Evolutionary conservation across 92 coral and sea anemone species (phyloP).

Genomic region (Pocillopora grandis): DNA sequence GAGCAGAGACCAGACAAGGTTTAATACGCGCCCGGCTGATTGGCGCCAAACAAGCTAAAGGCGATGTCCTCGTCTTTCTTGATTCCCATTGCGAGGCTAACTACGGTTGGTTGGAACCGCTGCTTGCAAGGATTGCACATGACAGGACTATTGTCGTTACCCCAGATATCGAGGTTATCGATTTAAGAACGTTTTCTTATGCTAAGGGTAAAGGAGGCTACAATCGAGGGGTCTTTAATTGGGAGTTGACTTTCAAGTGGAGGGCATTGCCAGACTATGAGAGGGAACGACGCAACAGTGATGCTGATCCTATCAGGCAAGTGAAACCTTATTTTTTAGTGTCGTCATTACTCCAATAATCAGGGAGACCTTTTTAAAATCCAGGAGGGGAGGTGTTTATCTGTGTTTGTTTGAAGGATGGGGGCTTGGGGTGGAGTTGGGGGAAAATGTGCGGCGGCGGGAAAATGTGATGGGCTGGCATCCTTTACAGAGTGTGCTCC

Average conservation of each 20-base stretch:
- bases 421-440: too few species aligned
- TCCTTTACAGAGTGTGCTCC: too few species aligned
- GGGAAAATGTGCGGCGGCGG: too few species aligned
- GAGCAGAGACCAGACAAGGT: conserved; percentile 88
- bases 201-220: conserved; percentile 68
- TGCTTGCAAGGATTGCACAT: conserved; percentile 91
- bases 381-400: too few species aligned
- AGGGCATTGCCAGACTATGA: conserved; percentile 85
- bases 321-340: not conserved
- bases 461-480: too few species aligned
- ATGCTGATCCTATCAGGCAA: conserved; percentile 87
- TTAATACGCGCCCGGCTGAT: conserved; percentile 90
- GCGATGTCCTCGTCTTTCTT: conserved; percentile 86
- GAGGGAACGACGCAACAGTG: conserved; percentile 62
- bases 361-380: too few species aligned
- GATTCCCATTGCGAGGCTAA: conserved; percentile 99
- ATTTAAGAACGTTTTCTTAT: conserved; percentile 86
- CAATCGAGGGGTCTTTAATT: conserved; percentile 92
- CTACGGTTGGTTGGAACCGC: conserved; percentile 98
- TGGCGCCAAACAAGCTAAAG: conserved; percentile 88
- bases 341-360: too few species aligned
- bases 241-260: conserved; percentile 99
- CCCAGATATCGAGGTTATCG: conserved; percentile 96
- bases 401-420: too few species aligned
- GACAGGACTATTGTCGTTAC: conserved; percentile 89